Conservation (phyloP, 2,797 vertebrate genomes). For the Danio albolineatus region DNA sequence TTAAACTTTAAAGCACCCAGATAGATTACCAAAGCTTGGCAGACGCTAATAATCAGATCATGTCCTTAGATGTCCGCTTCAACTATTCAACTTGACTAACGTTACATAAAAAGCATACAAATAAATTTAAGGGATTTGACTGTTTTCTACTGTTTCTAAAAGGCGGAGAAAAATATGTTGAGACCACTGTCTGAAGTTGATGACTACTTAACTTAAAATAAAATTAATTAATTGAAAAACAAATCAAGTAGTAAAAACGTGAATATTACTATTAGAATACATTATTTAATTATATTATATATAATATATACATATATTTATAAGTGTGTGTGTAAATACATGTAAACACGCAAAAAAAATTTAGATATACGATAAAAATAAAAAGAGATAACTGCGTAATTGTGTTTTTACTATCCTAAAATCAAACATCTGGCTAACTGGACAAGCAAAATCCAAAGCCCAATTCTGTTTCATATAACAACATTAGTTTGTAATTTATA, state of each 20-base stretch:
- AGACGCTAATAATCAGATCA: constrained; percentile 32
- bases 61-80: constrained; percentile 28
- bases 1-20: constrained; percentile 26
- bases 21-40: constrained; percentile 34
- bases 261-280: too few relatives aligned
- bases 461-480: constrained; percentile 7
- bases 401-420: not conserved
- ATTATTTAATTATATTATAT: too few relatives aligned
- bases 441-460: not conserved
- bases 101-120: not conserved
- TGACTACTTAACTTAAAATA: not conserved
- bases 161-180: not conserved
- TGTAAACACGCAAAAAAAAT: too few relatives aligned
- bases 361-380: too few relatives aligned
- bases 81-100: constrained; percentile 34
- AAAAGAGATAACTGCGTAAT: not conserved
- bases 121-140: not conserved
- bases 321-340: too few relatives aligned
- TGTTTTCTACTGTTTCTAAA: not conserved
- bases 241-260: not conserved
- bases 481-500: not conserved
- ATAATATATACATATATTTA: too few relatives aligned
- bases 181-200: not conserved
- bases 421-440: not conserved
- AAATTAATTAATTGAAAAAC: not conserved